Base-by-base conservation (phyloP, 2,113 vertebrate genomes). In the Sceloporus tristichus region DNA sequence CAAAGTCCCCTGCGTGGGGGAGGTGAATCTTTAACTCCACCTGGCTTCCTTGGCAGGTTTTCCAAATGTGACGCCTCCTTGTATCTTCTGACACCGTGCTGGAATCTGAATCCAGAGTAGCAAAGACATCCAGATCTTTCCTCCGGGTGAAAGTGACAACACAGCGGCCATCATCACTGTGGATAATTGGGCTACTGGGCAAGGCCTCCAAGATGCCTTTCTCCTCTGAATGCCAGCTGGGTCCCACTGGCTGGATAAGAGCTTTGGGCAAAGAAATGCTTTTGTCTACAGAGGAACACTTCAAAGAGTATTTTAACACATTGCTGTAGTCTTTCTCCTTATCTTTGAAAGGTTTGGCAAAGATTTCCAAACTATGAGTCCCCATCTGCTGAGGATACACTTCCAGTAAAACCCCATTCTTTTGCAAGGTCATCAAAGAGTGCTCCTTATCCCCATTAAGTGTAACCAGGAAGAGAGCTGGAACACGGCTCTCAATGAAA, bases 291-390 rank as follows among this genome's bases (percentile, higher is more conserved):
- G 87, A 53, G 11, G 53, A 76, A 62, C 94, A 95, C 42, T 87
- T 71, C 73, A 95, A 27, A 68, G 74, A 84, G 70, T 93, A 93
- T 48, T 78, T 53, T 18, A 91, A 71, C 76, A 87, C 87, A 3
- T 40, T 42, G 0, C 18, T 25, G 66, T 91, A 95, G 2, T 1
- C 54, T 11, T 88, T 27, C 10, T 59, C 25, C 71, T 53, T 40
- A 7, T 84, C 62, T n/a, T 81, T 23, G 34, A 19, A 38, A 13
- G 27, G 27, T 38, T 86, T 95, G 19, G 92, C 87, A 65, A 68
- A 95, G 56, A 95, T 93, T 4, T 90, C 40, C 76, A 95, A 86
- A 38, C 68, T 40, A 48, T 94, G 91, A 76, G 90, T 87, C 42
- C 92, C 93, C 23, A 79, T 82, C 54, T 74, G 76, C 25, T 82